phyloP scores from a whole-genome alignment of 2,888 invertebrate genomes.

The Cheilosia vernalis region DNA sequence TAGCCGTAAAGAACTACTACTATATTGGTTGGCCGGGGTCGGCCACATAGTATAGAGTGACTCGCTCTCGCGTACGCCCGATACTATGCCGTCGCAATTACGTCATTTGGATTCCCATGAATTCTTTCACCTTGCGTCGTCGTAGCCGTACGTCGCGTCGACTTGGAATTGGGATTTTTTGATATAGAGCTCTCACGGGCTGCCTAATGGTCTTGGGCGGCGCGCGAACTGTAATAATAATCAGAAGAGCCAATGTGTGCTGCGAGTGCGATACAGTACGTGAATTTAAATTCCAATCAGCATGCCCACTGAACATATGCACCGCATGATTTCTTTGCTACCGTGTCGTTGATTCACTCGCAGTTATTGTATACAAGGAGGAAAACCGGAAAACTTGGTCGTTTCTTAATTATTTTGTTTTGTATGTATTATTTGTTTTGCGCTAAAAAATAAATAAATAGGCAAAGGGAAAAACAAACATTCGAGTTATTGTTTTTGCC shows the following conservation, averaged over 20 bases:
- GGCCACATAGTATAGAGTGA: slow-evolving; percentile 22
- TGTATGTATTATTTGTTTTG: background rate
- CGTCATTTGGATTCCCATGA: slow-evolving; percentile 63
- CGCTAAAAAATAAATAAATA: background rate
- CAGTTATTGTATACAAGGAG: background rate
- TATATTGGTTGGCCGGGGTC: slow-evolving; percentile 33
- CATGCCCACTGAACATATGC: slow-evolving; percentile 39
- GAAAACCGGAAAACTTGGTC: slow-evolving; percentile 30
- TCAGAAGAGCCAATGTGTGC: slow-evolving; percentile 45
- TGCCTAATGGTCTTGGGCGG: slow-evolving; percentile 58
- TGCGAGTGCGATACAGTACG: slow-evolving; percentile 28
- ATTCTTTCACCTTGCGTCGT: slow-evolving; percentile 53
- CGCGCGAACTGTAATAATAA: slow-evolving; percentile 53
- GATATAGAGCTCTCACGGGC: slow-evolving; percentile 59
- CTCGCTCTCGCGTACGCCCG: slow-evolving; percentile 9
- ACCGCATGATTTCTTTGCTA: slow-evolving; percentile 37
- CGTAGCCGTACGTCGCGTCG: slow-evolving; percentile 14
- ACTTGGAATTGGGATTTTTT: slow-evolving; percentile 60
- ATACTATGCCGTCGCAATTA: slow-evolving; percentile 45
- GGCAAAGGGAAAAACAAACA: slow-evolving; percentile 15
- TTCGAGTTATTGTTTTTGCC: slow-evolving; percentile 10
- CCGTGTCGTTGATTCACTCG: background rate
- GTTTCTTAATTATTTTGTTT: background rate
- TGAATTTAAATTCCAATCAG: slow-evolving; percentile 57
- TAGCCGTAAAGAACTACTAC: slow-evolving; percentile 30